Conservation (phyloP, 2,888 invertebrate genomes). For the Calliopum simillimum region DNA sequence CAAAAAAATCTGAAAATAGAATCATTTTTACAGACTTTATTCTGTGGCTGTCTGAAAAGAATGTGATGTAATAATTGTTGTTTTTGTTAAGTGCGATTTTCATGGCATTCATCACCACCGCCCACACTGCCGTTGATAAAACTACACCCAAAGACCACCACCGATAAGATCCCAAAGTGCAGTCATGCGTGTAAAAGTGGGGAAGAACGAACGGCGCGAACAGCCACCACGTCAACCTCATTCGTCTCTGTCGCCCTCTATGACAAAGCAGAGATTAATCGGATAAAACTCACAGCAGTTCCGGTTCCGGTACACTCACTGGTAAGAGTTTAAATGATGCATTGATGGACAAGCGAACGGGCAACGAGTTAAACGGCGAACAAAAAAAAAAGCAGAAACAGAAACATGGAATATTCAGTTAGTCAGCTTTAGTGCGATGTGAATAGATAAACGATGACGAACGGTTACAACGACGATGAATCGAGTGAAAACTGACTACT, state of each 20-base stretch:
- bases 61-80: no score
- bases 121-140: no score
- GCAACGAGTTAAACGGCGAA: slow-evolving; percentile 22
- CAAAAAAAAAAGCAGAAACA: no score
- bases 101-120: no score
- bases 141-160: no score
- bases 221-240: not conserved
- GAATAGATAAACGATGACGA: not conserved
- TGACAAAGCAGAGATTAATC: slow-evolving; percentile 28
- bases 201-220: slow-evolving; percentile 48
- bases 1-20: no score
- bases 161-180: slow-evolving; percentile 41
- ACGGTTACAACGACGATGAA: not conserved
- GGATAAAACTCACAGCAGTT: slow-evolving; percentile 36
- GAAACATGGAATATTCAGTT: not conserved
- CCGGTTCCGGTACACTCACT: slow-evolving; percentile 31
- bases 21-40: no score
- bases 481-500: slow-evolving; percentile 4
- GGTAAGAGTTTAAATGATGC: slow-evolving; percentile 17
- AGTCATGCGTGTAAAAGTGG: slow-evolving; percentile 55
- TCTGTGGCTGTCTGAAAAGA: no score
- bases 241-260: slow-evolving; percentile 23
- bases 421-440: slow-evolving; percentile 6
- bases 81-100: no score
- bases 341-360: slow-evolving; percentile 9